A percentile compares a stretch with the other conserved stretches of the same genome.
Evolutionary conservation across 2,797 vertebrate species (phyloP).

Genomic region (Arctocebus calabarensis): DNA sequence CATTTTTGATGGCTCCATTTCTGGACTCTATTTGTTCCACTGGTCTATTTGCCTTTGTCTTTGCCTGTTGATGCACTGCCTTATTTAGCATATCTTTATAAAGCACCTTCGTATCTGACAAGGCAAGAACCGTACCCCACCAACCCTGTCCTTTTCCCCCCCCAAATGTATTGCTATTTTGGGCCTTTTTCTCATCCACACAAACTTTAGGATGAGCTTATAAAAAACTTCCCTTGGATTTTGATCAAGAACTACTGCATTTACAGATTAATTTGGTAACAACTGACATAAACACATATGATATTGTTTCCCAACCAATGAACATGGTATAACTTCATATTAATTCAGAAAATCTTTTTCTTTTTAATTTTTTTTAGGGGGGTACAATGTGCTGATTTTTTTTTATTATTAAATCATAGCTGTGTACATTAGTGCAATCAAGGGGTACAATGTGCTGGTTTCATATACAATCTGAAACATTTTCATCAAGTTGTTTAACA

Average conservation of each 20-base stretch:
- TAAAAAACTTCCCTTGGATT: neutral
- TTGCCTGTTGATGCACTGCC: neutral
- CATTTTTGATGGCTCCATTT: neutral
- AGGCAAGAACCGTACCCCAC: neutral
- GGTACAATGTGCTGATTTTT: too few relatives aligned
- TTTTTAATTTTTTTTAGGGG: too few relatives aligned
- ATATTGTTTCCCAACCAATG: neutral
- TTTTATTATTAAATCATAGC: too few relatives aligned
- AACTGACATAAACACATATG: neutral
- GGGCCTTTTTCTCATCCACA: neutral
- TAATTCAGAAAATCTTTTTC: neutral
- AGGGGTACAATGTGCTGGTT: too few relatives aligned
- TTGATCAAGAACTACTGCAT: neutral
- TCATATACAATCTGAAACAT: too few relatives aligned
- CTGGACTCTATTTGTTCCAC: neutral
- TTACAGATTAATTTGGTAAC: slow-evolving; percentile 17
- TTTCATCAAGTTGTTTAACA: too few relatives aligned
- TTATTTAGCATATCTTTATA: neutral
- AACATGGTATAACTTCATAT: slow-evolving; percentile 28
- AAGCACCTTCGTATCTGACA: neutral
- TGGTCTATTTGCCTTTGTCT: neutral
- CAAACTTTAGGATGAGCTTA: slow-evolving; percentile 44
- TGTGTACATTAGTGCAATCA: too few relatives aligned
- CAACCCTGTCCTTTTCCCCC: neutral
- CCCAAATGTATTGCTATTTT: neutral